Base-by-base conservation (phyloP, 2,113 vertebrate genomes). In the Monopterus albus region DNA sequence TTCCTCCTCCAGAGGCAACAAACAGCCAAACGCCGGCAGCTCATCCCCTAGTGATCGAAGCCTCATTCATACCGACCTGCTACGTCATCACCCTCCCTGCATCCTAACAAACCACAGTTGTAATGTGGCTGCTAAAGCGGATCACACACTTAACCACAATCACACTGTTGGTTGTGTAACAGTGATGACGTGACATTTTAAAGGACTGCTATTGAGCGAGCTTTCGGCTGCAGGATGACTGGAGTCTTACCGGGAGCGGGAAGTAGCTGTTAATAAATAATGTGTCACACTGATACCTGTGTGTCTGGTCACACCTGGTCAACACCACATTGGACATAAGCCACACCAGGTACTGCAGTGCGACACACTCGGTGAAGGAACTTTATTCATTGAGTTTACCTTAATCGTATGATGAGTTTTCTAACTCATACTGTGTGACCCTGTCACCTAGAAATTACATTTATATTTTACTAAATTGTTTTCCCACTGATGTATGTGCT, bases 251-350 rank as follows among this genome's bases (percentile, higher is more conserved):
- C 45, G 70, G 49, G 62, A 84, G 78, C 50, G 35, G 71, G 75
- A 72, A n/a, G 61, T 36, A 3, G 46, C 8, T 7, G 38, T 78
- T 57, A 78, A 87, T 85, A 67, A 83, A 36, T 81, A 1, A 87
- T 72, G 76, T 9, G 70, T 51, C 42, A 84, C 43, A 8, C 50
- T 69, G 85, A 87, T 65, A 83, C 82, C 62, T 72, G 58, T 9
- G 7, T 11, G 75, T 73, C 58, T 74, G 72, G n/a, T 18, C 65
- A 72, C 76, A 75, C 78, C 57, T 62, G 78, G 42, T 75, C 64
- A 57, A 43, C 35, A 23, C 78, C 57, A 26, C 40, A 18, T 25
- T 21, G 40, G 47, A 51, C 47, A 23, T 57, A 18, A 65, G 46
- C 35, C 20, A 5, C 11, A 13, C 40, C 12, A 4, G 8, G 6